These are phyloP conservation scores for Patella caerulea DNA, from an alignment of 2,888 invertebrate genomes.

Conservation along the genomic window DNA sequence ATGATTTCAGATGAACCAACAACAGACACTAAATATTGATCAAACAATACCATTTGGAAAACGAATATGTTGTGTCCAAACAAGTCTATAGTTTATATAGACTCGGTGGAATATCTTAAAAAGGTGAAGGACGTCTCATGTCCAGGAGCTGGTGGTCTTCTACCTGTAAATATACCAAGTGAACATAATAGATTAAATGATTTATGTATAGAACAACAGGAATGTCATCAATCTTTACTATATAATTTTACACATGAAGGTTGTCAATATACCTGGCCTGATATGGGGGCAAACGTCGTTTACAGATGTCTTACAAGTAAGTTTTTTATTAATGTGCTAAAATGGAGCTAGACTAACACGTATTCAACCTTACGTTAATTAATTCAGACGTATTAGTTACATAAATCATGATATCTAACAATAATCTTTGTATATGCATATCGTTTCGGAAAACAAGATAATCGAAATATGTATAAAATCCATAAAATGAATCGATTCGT, in stretches of 20 bases:
- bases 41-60: background rate
- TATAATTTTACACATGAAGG: too few relatives aligned
- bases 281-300: background rate
- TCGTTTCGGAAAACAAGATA: too few relatives aligned
- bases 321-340: too few relatives aligned
- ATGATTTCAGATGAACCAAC: too few relatives aligned
- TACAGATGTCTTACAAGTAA: background rate
- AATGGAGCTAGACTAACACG: too few relatives aligned
- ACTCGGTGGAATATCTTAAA: background rate
- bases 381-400: too few relatives aligned
- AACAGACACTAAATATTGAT: too few relatives aligned
- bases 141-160: background rate
- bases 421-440: too few relatives aligned
- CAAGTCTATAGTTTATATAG: background rate
- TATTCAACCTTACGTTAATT: too few relatives aligned
- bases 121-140: background rate
- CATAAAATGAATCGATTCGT: too few relatives aligned
- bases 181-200: background rate
- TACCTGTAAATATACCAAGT: background rate
- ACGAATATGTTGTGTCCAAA: background rate
- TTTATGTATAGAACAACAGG: background rate
- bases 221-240: background rate
- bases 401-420: too few relatives aligned
- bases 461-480: too few relatives aligned
- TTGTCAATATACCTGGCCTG: background rate